Conservation (phyloP, 2,113 vertebrate genomes). For the Pollachius pollachius region DNA sequence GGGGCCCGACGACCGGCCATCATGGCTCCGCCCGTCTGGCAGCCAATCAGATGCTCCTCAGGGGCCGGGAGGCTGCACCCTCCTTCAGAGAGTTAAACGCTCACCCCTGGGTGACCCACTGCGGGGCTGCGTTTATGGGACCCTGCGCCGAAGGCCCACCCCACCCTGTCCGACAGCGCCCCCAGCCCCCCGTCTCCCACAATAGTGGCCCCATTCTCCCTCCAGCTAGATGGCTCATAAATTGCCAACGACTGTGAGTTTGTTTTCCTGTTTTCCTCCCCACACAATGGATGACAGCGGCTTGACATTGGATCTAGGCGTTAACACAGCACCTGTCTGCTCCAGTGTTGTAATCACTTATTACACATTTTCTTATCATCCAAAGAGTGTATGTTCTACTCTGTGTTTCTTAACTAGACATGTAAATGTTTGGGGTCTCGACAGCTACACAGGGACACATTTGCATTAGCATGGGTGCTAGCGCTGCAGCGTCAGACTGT, state of each 20-base stretch:
- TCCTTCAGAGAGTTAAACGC: conserved; percentile 47
- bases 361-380: too few species aligned
- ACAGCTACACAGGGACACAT: too few species aligned
- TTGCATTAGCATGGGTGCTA: too few species aligned
- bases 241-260: neutral
- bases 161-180: neutral
- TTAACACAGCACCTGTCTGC: neutral
- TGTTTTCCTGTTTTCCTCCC: neutral
- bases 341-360: too few species aligned
- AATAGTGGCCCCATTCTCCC: neutral
- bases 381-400: too few species aligned
- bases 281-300: too few species aligned
- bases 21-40: conserved; percentile 33
- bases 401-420: too few species aligned
- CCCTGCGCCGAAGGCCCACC: neutral
- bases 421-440: too few species aligned
- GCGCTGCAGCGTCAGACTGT: too few species aligned
- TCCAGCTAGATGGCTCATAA: neutral
- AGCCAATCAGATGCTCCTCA: conserved; percentile 44
- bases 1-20: neutral
- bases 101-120: conserved; percentile 54
- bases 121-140: conserved; percentile 45
- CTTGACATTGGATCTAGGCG: neutral
- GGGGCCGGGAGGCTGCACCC: conserved; percentile 32
- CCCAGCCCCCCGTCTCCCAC: neutral